phyloP scores from a whole-genome alignment of 2,113 vertebrate species.

The Dendropsophus ebraccatus region DNA sequence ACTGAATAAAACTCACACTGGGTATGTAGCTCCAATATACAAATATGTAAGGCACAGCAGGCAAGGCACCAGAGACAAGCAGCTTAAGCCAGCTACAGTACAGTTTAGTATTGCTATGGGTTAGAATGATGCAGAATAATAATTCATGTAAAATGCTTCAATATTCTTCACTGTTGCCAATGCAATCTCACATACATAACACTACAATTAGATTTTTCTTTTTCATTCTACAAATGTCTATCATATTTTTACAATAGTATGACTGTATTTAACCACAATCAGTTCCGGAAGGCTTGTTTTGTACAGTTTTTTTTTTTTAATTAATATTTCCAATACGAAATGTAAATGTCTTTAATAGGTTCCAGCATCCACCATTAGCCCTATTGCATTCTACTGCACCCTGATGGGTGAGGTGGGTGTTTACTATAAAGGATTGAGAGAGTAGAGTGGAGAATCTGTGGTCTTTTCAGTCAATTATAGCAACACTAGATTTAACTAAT shows the following conservation, averaged over 20 bases:
- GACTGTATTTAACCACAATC: too few relatives aligned
- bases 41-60: conserved; percentile 15
- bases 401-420: too few relatives aligned
- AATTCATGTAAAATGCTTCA: neutral
- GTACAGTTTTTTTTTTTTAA: too few relatives aligned
- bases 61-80: neutral
- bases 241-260: too few relatives aligned
- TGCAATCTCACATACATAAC: neutral
- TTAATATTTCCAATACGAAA: too few relatives aligned
- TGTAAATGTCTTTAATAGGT: too few relatives aligned
- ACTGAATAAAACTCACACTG: conserved; percentile 12
- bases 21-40: neutral
- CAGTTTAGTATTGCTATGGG: neutral
- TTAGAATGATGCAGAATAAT: neutral
- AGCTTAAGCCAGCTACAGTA: neutral
- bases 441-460: too few relatives aligned
- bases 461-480: too few relatives aligned
- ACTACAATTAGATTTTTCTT: neutral
- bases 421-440: too few relatives aligned
- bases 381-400: too few relatives aligned
- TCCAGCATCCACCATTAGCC: too few relatives aligned
- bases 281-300: too few relatives aligned
- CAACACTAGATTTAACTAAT: neutral
- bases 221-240: neutral
- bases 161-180: neutral